Base-by-base conservation (phyloP, 2,797 vertebrate species). In the Brachymystax lenok region DNA sequence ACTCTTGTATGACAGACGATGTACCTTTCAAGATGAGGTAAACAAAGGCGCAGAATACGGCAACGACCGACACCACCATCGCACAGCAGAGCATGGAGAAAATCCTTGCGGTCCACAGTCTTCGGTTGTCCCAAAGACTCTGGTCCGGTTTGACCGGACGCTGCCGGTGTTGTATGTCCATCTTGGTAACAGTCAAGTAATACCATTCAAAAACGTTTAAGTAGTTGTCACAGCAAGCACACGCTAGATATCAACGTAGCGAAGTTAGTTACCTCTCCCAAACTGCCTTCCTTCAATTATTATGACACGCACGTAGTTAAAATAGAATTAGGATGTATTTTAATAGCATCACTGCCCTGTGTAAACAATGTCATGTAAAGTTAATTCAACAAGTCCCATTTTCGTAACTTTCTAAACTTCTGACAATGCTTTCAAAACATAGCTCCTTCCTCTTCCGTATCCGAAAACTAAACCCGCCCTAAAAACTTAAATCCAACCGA, bases 11-110 rank as follows among this genome's bases (percentile, higher is more conserved):
- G 19, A 56, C 17, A 54, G 30, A 3, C 7, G 5, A 21, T 69
- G 80, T 77, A 94, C 94, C 94, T 94, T 84, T 91, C 19, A 95
- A 79, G 51, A 95, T 80, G 0, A 93, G 89, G 80, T 95, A 94
- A 3, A 92, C 0, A 1, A 95, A 75, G 0, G 92, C 90, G 63
- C 89, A 88, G 7, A 95, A 27, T 3, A 86, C 78, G 0, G 93
- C 94, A 0, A 83, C 85, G 0, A 88, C 84, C 10, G 82, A 82
- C 54, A 91, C 78, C 0, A 79, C 71, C 0, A 69, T 61, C 1
- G 90, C 80, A 5, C 93, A 91, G 30, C 85, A 75, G 12, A 94
- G 21, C 2, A 83, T 82, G 0, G 94, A 92, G 50, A 92, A 69
- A 16, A 74, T 17, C 4, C 85, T 83, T 0, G 50, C 69, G 0